These are phyloP conservation scores for Podargus strigoides DNA, from an alignment of 2,797 vertebrate genomes.

Conservation along the genomic window DNA sequence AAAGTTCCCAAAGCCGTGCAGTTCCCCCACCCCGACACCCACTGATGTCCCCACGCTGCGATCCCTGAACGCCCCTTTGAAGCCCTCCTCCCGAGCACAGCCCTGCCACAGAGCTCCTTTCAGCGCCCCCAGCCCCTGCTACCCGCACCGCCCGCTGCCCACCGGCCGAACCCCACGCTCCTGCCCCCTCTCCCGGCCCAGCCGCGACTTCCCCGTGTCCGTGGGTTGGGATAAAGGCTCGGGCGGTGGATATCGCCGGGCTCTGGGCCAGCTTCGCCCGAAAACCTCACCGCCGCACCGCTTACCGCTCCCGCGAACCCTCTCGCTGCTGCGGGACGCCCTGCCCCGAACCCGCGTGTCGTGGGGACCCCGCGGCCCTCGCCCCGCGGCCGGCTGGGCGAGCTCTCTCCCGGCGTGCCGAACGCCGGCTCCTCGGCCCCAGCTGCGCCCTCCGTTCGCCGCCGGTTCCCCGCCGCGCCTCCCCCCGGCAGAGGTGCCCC, in stretches of 20 bases:
- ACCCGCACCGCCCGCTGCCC: background rate
- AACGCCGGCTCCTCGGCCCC: too few species aligned
- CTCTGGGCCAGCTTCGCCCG: background rate
- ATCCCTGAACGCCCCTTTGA: constrained; percentile 30
- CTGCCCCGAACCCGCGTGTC: too few species aligned
- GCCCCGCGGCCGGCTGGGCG: too few species aligned
- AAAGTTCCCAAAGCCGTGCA: background rate
- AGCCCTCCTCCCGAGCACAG: background rate
- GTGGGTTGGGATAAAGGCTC: background rate
- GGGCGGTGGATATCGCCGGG: background rate
- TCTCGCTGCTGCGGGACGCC: background rate
- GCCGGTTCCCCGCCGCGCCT: background rate
- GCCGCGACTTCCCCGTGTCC: background rate
- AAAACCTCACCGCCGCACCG: background rate
- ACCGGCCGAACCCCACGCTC: background rate
- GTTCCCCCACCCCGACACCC: background rate
- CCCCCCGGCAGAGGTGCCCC: background rate
- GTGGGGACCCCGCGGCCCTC: too few species aligned
- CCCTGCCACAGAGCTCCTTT: constrained; percentile 12
- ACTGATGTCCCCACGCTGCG: constrained; percentile 28
- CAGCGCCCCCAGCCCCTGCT: background rate
- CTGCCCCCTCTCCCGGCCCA: background rate
- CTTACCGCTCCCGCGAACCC: background rate
- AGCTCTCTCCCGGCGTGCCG: background rate
- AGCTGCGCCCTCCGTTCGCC: too few species aligned